Percentiles rank a stretch among this genome's conserved stretches.
Conservation (phyloP, 2,888 invertebrate genomes). For the Falcaria lacertinaria region DNA sequence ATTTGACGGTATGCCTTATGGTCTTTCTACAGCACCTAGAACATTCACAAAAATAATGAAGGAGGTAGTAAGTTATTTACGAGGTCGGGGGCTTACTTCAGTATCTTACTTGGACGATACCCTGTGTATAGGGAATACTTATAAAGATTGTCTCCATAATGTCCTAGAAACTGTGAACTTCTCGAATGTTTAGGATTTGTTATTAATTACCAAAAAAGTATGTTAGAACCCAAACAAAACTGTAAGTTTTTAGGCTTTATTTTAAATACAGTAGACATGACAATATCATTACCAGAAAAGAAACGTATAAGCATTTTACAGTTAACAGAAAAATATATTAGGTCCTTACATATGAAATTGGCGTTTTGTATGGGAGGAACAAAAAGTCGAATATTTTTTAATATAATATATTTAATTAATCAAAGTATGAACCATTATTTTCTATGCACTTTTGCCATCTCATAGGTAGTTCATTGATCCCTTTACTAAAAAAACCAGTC, state of each 20-base stretch:
- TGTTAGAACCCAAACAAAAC: not conserved
- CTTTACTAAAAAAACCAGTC: too few relatives aligned
- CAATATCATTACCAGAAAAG: not conserved
- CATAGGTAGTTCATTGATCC: too few relatives aligned
- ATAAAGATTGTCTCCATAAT: not conserved
- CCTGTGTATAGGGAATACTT: not conserved
- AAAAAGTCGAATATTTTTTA: too few relatives aligned
- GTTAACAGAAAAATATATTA: not conserved
- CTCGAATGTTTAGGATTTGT: slow-evolving; percentile 9
- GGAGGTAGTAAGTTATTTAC: not conserved
- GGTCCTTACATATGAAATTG: too few relatives aligned
- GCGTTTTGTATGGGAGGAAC: too few relatives aligned
- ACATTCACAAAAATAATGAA: too few relatives aligned
- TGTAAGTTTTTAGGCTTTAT: slow-evolving; percentile 9
- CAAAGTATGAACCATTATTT: too few relatives aligned
- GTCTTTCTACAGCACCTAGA: slow-evolving; percentile 1
- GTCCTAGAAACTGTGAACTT: not conserved
- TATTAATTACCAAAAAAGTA: slow-evolving; percentile 4
- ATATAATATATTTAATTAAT: too few relatives aligned
- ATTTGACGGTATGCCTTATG: not conserved
- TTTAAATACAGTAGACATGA: slow-evolving; percentile 2
- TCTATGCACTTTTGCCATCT: too few relatives aligned
- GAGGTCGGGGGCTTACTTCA: not conserved
- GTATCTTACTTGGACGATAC: not conserved
- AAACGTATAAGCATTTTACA: not conserved